Conservation (phyloP, 1,140 invertebrate species). For the silkworm (Bombyx mori) region ASM3026992v2 NC_085124.1:6208001-6208500, state of each 20-base stretch:
- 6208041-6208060: slow-evolving; percentile 14
- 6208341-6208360: slow-evolving; percentile 18
- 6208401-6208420: no score
- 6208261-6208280: slow-evolving; percentile 42
- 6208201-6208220: slow-evolving; percentile 48
- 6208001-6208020: not conserved
- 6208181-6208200: slow-evolving; percentile 63
- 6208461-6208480: no score
- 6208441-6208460: no score
- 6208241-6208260: slow-evolving; percentile 45
- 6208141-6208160: slow-evolving; percentile 50
- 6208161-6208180: slow-evolving; percentile 42
- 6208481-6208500: no score
- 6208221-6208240: slow-evolving; percentile 61
- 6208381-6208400: slow-evolving; percentile 1
- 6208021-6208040: slow-evolving; percentile 6
- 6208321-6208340: slow-evolving; percentile 43
- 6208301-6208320: slow-evolving; percentile 41
- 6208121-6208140: slow-evolving; percentile 40
- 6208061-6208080: slow-evolving; percentile 34
- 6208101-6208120: slow-evolving; percentile 34
- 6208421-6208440: no score
- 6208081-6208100: slow-evolving; percentile 27
- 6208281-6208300: slow-evolving; percentile 35
- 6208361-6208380: slow-evolving; percentile 11